Base-by-base conservation (phyloP, 2,113 vertebrate species). In the Machaerirhynchus nigripectus region DNA sequence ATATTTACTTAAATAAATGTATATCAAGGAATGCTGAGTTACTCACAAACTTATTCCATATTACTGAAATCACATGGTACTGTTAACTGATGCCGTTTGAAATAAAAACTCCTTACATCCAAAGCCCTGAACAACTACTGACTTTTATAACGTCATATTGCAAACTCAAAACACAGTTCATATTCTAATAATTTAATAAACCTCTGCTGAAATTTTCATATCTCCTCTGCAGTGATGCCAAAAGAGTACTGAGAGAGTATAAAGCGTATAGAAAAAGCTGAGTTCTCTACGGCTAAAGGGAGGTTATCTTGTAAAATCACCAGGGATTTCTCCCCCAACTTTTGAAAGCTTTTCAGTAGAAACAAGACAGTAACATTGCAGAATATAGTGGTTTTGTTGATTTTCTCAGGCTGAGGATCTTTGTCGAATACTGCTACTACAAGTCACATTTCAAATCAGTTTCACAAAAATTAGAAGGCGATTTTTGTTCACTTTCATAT, bases 391-490 rank as follows among this genome's bases (percentile, higher is more conserved):
- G 8, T 13, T 76, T 80, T 84, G 67, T 70, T 89, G n/a, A 63
- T 84, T 53, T 84, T 70, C 7, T 64, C 21, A 79, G 33, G 14
- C 21, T 71, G 63, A 91, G 28, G 9, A 64, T 60, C 8, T 82
- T 84, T 87, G 46, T 73, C 30, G 39, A 97, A 96, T 44, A 27
- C 68, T 89, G 59, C 79, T 94, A 76, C 84, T 95, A 78, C 65
- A 95, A 92, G 84, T 89, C 79, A 90, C 75, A 90, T 94, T 96
- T 96, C 76, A 94, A 95, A 94, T 69, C 40, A 82, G 55, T 91
- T 92, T 96, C 88, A 79, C 50, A 87, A 53, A 92, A 87, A 93
- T 81, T 35, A 57, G 73, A 70, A 86, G 7, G 2, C 0, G 3
- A 2, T 28, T 76, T 67, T 81, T 6, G 11, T 84, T 94, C 14